Base-by-base conservation (phyloP, 92 coral and sea anemone species). In the Metridium senile region DNA sequence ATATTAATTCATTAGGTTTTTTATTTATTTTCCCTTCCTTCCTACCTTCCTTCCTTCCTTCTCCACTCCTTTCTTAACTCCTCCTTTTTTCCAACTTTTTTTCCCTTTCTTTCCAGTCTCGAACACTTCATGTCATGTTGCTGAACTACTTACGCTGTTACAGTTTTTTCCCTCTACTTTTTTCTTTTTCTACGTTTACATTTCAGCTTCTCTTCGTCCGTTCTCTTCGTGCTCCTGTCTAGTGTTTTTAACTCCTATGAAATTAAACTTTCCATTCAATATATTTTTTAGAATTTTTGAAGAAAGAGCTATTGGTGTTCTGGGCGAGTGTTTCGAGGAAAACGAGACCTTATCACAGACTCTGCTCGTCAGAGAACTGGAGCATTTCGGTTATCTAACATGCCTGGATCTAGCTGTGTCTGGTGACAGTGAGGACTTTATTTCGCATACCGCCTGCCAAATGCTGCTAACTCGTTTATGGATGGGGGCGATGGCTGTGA, bases 401-500 rank as follows among this genome's bases (percentile, higher is more conserved):
- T 88, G 95, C 61, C 88, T 95, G 68, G 97, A 95, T 54, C 78
- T 95, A 34, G 99, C 97, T 35, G 91, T 84, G 31, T 78, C 87
- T 49, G 97, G 95, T 11, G 91, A 84, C 6, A 89, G 88, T 57
- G 90, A 92, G 67, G 77, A 95, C 75, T 92, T 95, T 52, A 95
- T 95, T 71, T 86, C 98, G 28, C 98, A 95, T 77, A 75, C 97
- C 10, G 80, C 91, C 71, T 92, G 98, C 65, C 98, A 95, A 77
- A 79, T 77, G 23, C 78, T 95, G 32, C 93, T 95, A 67, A 89
- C 97, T 27, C 82, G 98, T 46, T 90, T 95, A 34, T 95, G 98
- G 98, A 95, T 95, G 98, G 97, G 98, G 17, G 79, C 92, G 0
- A 92, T 95, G 92, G 94, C 92, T 19, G 82, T 95, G 99, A 93